Conservation (phyloP, 2,888 invertebrate species). For the Alitta virens region DNA sequence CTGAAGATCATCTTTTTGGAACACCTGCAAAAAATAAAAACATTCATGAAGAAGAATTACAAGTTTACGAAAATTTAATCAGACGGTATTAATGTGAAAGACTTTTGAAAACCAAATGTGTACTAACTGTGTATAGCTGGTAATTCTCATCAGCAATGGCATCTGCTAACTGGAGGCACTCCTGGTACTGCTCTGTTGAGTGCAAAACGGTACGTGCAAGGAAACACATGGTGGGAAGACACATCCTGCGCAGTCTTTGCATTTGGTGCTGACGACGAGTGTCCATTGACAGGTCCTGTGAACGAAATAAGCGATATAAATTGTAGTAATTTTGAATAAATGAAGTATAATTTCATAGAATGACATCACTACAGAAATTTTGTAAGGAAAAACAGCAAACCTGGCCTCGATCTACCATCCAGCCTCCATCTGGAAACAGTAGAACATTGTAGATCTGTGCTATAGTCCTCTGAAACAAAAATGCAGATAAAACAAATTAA, state of each 20-base stretch:
- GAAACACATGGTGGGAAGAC: conserved; percentile 79
- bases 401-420: conserved; percentile 70
- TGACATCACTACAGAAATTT: conserved; percentile 40
- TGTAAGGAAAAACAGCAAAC: conserved; percentile 32
- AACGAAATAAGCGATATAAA: not conserved
- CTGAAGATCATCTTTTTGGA: conserved; percentile 69
- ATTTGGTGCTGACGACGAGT: conserved; percentile 67
- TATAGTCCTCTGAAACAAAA: conserved; percentile 70
- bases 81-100: not conserved
- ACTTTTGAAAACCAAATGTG: not conserved
- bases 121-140: conserved; percentile 71
- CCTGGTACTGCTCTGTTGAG: conserved; percentile 72
- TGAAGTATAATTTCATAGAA: not conserved
- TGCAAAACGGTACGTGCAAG: conserved; percentile 78
- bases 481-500: too few species aligned
- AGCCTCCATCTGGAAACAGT: conserved; percentile 84
- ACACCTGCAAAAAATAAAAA: conserved; percentile 42
- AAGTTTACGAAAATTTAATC: not conserved
- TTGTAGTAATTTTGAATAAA: not conserved
- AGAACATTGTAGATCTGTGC: conserved; percentile 81
- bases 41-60: not conserved
- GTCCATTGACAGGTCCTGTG: conserved; percentile 46
- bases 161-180: conserved; percentile 76
- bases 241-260: conserved; percentile 73
- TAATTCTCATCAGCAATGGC: conserved; percentile 77